phyloP scores from a whole-genome alignment of 1,140 invertebrate species.

The Lordiphosa stackelbergi region DNA sequence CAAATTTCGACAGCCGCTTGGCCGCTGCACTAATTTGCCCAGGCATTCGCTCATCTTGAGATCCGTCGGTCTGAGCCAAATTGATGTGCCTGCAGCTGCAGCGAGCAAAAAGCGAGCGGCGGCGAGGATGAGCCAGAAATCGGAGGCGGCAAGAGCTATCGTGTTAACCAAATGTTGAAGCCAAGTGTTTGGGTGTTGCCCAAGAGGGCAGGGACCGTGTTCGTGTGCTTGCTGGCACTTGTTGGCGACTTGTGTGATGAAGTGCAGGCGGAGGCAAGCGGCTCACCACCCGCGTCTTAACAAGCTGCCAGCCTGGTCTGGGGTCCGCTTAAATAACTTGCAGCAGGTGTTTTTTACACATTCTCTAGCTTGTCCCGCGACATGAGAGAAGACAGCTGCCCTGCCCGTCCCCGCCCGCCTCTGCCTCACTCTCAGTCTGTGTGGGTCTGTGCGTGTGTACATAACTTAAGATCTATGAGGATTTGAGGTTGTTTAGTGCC shows the following conservation, averaged over 20 bases:
- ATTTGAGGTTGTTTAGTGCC: constrained; percentile 73
- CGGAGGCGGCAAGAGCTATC: constrained; percentile 61
- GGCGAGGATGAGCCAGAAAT: constrained; percentile 26
- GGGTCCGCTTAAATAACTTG: constrained; percentile 64
- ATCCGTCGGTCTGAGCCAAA: constrained; percentile 53
- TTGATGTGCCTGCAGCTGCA: constrained; percentile 66
- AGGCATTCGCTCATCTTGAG: constrained; percentile 69
- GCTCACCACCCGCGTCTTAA: constrained; percentile 46
- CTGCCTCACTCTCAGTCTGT: constrained; percentile 21
- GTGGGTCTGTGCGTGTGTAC: constrained; percentile 41
- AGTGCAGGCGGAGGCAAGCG: constrained; percentile 44
- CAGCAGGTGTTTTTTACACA: constrained; percentile 75
- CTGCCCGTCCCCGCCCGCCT: not conserved
- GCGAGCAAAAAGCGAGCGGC: constrained; percentile 16
- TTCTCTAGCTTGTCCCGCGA: constrained; percentile 59
- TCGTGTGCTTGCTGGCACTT: constrained; percentile 42
- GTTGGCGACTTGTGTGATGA: constrained; percentile 65
- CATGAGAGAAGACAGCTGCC: constrained; percentile 63
- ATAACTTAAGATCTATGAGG: constrained; percentile 74
- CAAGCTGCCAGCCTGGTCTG: constrained; percentile 25
- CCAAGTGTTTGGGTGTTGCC: constrained; percentile 62
- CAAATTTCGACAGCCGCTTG: constrained; percentile 65
- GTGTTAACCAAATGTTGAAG: constrained; percentile 71
- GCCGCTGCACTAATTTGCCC: constrained; percentile 70
- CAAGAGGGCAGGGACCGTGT: constrained; percentile 33